These are phyloP conservation scores for Centropyge bicolor DNA, from an alignment of 2,797 vertebrate species.

Conservation along the genomic window DNA sequence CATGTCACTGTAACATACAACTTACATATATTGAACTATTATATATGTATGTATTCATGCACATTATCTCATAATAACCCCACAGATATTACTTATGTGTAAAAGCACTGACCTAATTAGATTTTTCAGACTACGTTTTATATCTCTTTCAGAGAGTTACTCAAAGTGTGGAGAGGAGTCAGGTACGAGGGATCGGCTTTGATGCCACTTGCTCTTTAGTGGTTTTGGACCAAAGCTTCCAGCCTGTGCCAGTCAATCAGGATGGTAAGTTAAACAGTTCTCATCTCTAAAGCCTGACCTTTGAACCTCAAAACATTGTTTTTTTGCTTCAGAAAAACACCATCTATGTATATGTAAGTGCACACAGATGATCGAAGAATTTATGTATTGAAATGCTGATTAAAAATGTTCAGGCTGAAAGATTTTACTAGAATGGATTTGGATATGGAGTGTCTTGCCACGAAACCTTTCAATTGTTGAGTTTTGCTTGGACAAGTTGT, in stretches of 20 bases:
- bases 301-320: no score
- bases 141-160: conserved; percentile 85
- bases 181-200: conserved; percentile 92
- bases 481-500: neutral
- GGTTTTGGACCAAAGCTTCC: conserved; percentile 90
- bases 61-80: no score
- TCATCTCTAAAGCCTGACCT: neutral
- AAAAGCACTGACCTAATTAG: neutral
- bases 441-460: neutral
- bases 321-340: neutral
- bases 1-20: neutral
- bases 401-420: neutral
- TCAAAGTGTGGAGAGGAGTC: conserved; percentile 77
- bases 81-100: neutral
- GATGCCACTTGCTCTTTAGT: conserved; percentile 97
- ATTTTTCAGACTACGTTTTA: neutral
- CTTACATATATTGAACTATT: neutral
- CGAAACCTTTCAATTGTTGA: conserved; percentile 7
- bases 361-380: neutral
- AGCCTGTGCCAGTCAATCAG: conserved; percentile 89
- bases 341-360: neutral
- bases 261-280: conserved; percentile 82
- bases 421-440: neutral
- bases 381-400: neutral
- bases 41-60: neutral